Evolutionary conservation across 2,113 vertebrate species (phyloP).

Genomic region (Zapus hudsonius): DNA sequence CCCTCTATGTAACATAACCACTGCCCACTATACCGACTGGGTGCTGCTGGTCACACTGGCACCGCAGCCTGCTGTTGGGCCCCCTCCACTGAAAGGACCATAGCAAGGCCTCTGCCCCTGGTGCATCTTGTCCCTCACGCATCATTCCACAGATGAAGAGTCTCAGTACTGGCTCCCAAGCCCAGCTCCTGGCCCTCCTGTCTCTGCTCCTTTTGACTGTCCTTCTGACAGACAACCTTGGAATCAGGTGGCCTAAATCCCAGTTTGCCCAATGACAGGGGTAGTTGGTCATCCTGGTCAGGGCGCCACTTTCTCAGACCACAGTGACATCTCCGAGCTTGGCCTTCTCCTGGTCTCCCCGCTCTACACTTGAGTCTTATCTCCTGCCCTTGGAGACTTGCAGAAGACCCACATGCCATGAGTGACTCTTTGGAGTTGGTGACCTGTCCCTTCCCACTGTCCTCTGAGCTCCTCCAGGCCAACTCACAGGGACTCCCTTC

Average conservation of each 20-base stretch:
- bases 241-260: neutral
- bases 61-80: neutral
- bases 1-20: neutral
- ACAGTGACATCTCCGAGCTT: too few species aligned
- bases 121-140: neutral
- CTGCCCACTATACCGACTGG: neutral
- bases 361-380: accelerated
- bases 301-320: neutral
- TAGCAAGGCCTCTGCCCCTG: neutral
- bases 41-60: neutral
- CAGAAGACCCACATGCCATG: neutral
- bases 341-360: neutral
- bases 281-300: accelerated
- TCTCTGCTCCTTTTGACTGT: neutral
- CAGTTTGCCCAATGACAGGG: neutral
- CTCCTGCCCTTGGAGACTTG: too few species aligned
- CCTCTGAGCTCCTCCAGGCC: neutral
- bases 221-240: neutral
- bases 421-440: too few species aligned
- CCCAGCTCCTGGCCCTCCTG: neutral
- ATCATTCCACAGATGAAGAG: neutral
- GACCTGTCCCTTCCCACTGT: neutral
- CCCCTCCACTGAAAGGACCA: neutral
- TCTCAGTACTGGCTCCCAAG: neutral
- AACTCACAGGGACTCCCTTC: neutral